A percentile compares a stretch with the other conserved stretches of the same genome.
These are phyloP conservation scores for Notarius quadriscutis DNA, from an alignment of 2,113 vertebrate genomes.

Conservation along the genomic window DNA sequence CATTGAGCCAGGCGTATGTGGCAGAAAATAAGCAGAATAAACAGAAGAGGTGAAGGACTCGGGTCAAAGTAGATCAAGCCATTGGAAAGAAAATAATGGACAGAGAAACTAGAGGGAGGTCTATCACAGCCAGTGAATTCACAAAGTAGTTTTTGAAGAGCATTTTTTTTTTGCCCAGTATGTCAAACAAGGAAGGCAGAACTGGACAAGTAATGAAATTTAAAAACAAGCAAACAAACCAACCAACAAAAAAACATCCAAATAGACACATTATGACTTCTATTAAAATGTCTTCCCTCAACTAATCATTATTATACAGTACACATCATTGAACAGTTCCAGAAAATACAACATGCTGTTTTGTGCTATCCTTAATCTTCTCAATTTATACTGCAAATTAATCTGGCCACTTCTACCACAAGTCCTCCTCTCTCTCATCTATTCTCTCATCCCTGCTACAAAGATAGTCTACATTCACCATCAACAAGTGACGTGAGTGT, in stretches of 20 bases:
- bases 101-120: not conserved
- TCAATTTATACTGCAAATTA: not conserved
- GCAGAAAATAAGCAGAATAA: not conserved
- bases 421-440: conserved; percentile 14
- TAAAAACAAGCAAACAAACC: not conserved
- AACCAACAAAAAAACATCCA: not conserved
- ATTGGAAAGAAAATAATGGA: not conserved
- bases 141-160: conserved; percentile 24
- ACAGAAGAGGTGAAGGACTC: not conserved
- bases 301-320: not conserved
- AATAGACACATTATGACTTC: not conserved
- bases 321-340: not conserved
- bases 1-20: not conserved
- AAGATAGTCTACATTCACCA: conserved; percentile 47
- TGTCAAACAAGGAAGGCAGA: conserved; percentile 20
- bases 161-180: not conserved
- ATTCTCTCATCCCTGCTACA: conserved; percentile 29
- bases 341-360: conserved; percentile 1
- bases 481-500: conserved; percentile 36
- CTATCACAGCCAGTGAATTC: conserved; percentile 36
- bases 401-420: not conserved
- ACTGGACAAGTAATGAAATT: not conserved
- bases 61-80: not conserved
- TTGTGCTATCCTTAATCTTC: conserved; percentile 21
- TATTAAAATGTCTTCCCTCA: not conserved